These are phyloP conservation scores for Sylvilagus bachmani DNA, from an alignment of 2,113 vertebrate genomes.

Conservation along the genomic window DNA sequence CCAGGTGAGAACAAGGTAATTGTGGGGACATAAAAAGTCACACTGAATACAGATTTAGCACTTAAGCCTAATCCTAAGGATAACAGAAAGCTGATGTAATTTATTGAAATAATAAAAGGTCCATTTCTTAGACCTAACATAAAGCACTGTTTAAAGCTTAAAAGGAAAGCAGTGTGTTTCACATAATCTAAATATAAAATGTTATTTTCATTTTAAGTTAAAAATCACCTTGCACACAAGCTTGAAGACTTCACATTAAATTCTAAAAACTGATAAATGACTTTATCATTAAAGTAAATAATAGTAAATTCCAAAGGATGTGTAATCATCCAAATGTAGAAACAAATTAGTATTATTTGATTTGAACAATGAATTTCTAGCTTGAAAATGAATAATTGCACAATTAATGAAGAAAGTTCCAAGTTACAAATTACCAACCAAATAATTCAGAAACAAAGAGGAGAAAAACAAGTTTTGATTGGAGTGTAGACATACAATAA, in stretches of 20 bases:
- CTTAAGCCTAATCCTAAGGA: conserved; percentile 52
- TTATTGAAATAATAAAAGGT: conserved; percentile 46
- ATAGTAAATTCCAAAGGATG: neutral
- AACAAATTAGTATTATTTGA: neutral
- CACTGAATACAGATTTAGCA: conserved; percentile 52
- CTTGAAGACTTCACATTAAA: neutral
- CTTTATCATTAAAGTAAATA: conserved; percentile 29
- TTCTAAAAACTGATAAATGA: neutral
- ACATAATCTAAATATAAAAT: conserved; percentile 40
- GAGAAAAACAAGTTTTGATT: conserved; percentile 49
- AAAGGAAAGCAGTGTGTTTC: conserved; percentile 40
- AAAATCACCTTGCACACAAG: conserved; percentile 7
- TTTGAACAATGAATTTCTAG: neutral
- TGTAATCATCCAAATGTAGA: neutral
- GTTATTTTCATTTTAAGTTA: conserved; percentile 29
- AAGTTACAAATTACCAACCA: conserved; percentile 30
- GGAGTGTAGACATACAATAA: neutral
- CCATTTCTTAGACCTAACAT: conserved; percentile 18
- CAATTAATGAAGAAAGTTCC: neutral
- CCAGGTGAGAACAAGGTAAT: conserved; percentile 63
- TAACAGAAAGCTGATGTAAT: conserved; percentile 59
- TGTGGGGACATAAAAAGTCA: conserved; percentile 40
- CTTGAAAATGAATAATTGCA: neutral
- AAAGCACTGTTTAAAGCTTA: conserved; percentile 17
- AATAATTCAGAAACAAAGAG: neutral